Conservation (phyloP, 2,888 invertebrate species). For the Eupithecia pulchellata region DNA sequence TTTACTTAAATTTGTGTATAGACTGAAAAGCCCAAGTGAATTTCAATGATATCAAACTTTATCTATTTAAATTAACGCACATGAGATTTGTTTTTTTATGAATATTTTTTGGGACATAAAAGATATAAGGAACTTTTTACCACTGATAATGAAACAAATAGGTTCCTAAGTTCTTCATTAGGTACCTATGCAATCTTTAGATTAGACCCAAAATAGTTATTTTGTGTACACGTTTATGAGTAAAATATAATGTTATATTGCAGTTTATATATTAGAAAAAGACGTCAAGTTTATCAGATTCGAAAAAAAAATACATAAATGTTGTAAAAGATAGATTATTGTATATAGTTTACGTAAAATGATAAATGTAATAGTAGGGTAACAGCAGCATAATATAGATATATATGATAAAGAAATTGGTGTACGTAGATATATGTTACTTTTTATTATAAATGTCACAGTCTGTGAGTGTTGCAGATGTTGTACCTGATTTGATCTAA, state of each 20-base stretch:
- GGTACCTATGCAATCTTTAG: conserved; percentile 23
- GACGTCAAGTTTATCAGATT: conserved; percentile 26
- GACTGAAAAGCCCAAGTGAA: conserved; percentile 33
- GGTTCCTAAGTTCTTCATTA: conserved; percentile 10
- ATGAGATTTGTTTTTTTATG: conserved; percentile 30
- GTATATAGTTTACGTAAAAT: conserved; percentile 35
- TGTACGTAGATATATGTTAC: neutral
- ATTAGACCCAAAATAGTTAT: conserved; percentile 59
- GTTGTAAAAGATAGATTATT: conserved; percentile 39
- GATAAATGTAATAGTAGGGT: conserved; percentile 33
- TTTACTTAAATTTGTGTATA: conserved; percentile 18
- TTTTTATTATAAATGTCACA: conserved; percentile 9
- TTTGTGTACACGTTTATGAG: conserved; percentile 66
- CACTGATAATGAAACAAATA: conserved; percentile 7
- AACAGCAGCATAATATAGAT: conserved; percentile 21
- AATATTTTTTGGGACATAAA: conserved; percentile 7
- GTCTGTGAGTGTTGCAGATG: conserved; percentile 6
- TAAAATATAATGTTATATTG: conserved; percentile 31
- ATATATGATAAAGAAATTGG: too few relatives aligned
- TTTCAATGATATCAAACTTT: conserved; percentile 22
- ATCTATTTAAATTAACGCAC: conserved; percentile 20
- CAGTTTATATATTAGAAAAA: conserved; percentile 31
- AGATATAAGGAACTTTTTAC: conserved; percentile 12
- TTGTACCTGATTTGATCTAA: conserved; percentile 33
- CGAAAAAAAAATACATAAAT: conserved; percentile 44